phyloP scores from a whole-genome alignment of 35 echinoderm and acorn worm genomes.

The Acanthaster planci region DNA sequence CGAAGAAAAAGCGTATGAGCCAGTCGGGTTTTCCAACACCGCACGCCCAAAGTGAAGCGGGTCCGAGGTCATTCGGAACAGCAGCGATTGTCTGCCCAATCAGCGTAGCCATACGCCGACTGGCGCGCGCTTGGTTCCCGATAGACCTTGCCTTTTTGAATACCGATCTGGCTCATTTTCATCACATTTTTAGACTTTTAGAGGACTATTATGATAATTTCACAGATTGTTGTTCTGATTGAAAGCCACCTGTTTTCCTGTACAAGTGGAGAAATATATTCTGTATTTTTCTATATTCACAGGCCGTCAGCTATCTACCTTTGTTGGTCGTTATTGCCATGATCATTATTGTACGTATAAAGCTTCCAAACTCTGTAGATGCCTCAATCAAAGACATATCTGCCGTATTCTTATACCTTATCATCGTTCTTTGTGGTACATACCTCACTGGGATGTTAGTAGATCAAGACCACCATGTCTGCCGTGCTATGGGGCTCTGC shows the following conservation, averaged over 20 bases:
- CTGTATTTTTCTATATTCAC: neutral
- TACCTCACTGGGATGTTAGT: neutral
- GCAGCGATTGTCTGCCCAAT: neutral
- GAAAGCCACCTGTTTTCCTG: too few relatives aligned
- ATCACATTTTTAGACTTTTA: neutral
- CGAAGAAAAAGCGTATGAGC: too few relatives aligned
- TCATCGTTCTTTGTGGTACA: neutral
- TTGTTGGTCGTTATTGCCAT: neutral
- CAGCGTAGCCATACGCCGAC: too few relatives aligned
- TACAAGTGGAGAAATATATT: neutral
- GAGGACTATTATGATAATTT: neutral
- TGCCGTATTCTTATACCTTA: neutral
- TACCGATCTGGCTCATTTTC: neutral
- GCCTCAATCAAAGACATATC: neutral
- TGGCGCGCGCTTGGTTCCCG: too few relatives aligned
- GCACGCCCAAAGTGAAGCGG: too few relatives aligned
- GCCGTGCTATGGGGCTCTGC: conserved; percentile 12
- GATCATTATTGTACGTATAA: neutral
- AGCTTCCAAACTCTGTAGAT: neutral
- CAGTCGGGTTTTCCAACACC: too few relatives aligned
- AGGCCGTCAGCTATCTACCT: neutral
- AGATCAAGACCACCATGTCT: neutral
- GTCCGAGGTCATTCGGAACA: neutral
- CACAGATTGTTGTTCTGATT: neutral
- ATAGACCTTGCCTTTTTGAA: too few relatives aligned